phyloP scores from a whole-genome alignment of 2,113 vertebrate genomes.

The Poecile atricapillus region DNA sequence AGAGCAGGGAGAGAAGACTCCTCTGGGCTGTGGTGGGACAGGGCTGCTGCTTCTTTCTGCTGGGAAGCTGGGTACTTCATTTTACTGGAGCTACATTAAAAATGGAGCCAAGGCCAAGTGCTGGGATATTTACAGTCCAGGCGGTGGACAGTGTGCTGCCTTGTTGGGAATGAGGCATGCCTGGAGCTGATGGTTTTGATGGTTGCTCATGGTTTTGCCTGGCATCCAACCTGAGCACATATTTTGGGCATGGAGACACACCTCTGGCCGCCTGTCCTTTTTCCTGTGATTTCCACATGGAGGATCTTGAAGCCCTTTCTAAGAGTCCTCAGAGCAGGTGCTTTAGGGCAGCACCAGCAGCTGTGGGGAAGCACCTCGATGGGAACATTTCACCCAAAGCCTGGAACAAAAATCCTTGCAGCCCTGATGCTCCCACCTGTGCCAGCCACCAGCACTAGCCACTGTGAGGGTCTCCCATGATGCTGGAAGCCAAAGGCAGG shows the following conservation, averaged over 20 bases:
- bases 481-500: not conserved
- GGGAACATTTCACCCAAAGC: not conserved
- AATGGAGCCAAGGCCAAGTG: not conserved
- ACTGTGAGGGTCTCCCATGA: not conserved
- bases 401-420: accelerated
- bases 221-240: not conserved
- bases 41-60: not conserved
- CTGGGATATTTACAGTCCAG: not conserved
- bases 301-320: not conserved
- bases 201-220: not conserved
- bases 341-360: too few relatives aligned
- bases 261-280: not conserved
- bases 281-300: not conserved
- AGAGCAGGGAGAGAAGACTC: accelerated
- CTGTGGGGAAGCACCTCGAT: not conserved
- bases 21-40: not conserved
- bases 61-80: accelerated
- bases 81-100: not conserved
- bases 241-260: not conserved
- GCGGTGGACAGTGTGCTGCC: not conserved
- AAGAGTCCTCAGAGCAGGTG: not conserved
- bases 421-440: accelerated
- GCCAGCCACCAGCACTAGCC: not conserved
- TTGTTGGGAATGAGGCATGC: not conserved
- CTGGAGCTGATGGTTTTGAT: not conserved